A percentile compares a stretch with the other conserved stretches of the same genome.
Conservation (phyloP, 2,113 vertebrate species). For the Myotis davidii region DNA sequence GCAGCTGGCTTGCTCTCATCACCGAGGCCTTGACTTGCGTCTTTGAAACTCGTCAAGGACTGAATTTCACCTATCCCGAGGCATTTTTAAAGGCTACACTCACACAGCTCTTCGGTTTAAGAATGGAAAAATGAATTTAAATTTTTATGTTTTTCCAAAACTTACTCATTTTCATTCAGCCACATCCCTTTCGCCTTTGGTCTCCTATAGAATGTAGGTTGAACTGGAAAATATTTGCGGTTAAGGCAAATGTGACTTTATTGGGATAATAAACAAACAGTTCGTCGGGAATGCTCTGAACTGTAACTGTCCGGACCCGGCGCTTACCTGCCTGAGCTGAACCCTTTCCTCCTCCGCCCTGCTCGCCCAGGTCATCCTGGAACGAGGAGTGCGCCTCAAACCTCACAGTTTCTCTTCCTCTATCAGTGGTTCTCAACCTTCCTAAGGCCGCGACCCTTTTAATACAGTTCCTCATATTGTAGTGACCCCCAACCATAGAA, state of each 20-base stretch:
- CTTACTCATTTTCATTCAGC: neutral
- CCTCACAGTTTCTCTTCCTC: fast-evolving
- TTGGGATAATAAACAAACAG: neutral
- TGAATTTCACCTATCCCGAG: fast-evolving
- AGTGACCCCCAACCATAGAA: too few relatives aligned
- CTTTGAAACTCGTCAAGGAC: neutral
- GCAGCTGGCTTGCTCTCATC: neutral
- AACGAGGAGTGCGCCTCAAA: too few relatives aligned
- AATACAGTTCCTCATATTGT: too few relatives aligned
- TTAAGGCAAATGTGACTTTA: neutral
- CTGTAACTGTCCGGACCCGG: fast-evolving
- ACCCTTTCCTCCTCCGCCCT: fast-evolving
- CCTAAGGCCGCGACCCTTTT: too few relatives aligned
- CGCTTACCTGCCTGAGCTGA: neutral
- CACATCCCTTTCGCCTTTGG: neutral
- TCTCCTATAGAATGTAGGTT: neutral
- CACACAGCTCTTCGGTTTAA: neutral
- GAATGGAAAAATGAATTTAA: neutral
- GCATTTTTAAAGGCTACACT: neutral
- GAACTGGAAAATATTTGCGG: conserved; percentile 55
- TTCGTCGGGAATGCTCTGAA: neutral
- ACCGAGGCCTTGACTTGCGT: fast-evolving
- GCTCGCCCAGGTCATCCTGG: neutral
- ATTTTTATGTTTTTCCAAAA: neutral
- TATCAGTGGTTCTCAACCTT: too few relatives aligned